Conservation (phyloP, 2,888 invertebrate genomes). For the Mycalesis mineus region DNA sequence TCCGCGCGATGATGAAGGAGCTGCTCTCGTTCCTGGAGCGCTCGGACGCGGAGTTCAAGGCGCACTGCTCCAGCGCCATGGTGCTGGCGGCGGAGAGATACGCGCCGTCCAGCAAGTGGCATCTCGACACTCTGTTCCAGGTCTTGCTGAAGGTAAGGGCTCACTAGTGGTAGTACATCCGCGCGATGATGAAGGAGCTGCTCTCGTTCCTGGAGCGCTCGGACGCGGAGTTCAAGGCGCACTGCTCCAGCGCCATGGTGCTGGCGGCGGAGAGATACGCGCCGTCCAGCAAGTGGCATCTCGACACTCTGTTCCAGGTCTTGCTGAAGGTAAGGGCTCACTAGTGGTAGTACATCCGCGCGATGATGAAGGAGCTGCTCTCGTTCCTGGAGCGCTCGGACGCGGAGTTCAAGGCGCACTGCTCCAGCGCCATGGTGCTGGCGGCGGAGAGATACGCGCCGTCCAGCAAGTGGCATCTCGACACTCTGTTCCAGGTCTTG, state of each 20-base stretch:
- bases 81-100: slow-evolving; percentile 96
- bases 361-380: background rate
- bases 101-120: slow-evolving; percentile 97
- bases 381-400: background rate
- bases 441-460: slow-evolving; percentile 96
- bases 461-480: slow-evolving; percentile 97
- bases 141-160: slow-evolving; percentile 92
- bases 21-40: slow-evolving; percentile 94
- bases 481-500: slow-evolving; percentile 96
- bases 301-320: slow-evolving; percentile 97
- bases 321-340: slow-evolving; percentile 92
- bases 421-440: slow-evolving; percentile 96
- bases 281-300: slow-evolving; percentile 97
- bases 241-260: slow-evolving; percentile 98
- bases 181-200: slow-evolving; percentile 57
- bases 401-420: slow-evolving; percentile 98
- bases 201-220: background rate
- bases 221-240: slow-evolving; percentile 95
- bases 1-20: slow-evolving; percentile 99
- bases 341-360: too few relatives aligned
- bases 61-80: slow-evolving; percentile 97
- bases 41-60: slow-evolving; percentile 98
- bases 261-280: slow-evolving; percentile 94
- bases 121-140: slow-evolving; percentile 96
- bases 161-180: slow-evolving; percentile 98